These are phyloP conservation scores for Goniozus legneri DNA, from an alignment of 1,140 invertebrate genomes.

Conservation along the genomic window DNA sequence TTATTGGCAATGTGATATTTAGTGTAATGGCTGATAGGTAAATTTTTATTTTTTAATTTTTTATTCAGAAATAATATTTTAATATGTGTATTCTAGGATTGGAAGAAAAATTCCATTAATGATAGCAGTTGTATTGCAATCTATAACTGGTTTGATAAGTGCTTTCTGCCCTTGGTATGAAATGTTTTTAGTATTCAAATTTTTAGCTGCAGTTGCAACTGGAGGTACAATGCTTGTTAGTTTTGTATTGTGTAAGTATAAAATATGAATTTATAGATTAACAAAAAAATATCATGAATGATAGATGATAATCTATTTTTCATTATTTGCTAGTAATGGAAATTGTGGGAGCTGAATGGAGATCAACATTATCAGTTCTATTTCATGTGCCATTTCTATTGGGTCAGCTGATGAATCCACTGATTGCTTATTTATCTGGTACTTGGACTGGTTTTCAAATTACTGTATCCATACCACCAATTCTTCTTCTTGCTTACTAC, in stretches of 20 bases:
- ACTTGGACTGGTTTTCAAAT: slow-evolving; percentile 74
- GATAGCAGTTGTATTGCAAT: slow-evolving; percentile 63
- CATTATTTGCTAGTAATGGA: slow-evolving; percentile 61
- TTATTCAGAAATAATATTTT: neutral
- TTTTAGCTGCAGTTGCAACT: slow-evolving; percentile 67
- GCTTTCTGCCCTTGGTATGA: slow-evolving; percentile 67
- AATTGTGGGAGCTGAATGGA: slow-evolving; percentile 65
- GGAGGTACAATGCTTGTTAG: slow-evolving; percentile 64
- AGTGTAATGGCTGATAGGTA: slow-evolving; percentile 73
- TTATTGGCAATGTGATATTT: slow-evolving; percentile 70
- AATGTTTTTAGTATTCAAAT: slow-evolving; percentile 67
- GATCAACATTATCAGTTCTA: slow-evolving; percentile 66
- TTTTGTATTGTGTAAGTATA: slow-evolving; percentile 62
- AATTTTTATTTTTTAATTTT: neutral
- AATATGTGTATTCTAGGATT: slow-evolving; percentile 52
- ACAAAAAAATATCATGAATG: neutral
- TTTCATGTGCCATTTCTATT: slow-evolving; percentile 60
- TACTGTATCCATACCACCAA: slow-evolving; percentile 68
- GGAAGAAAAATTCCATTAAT: slow-evolving; percentile 68
- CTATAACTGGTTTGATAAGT: slow-evolving; percentile 60
- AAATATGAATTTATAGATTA: neutral
- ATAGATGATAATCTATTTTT: neutral
- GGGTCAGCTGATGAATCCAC: slow-evolving; percentile 54
- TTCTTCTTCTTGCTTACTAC: slow-evolving; percentile 69
- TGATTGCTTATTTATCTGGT: slow-evolving; percentile 60